A percentile compares a stretch with the other conserved stretches of the same genome.
phyloP scores from a whole-genome alignment of 2,113 vertebrate genomes.

The Oxyruncus cristatus region DNA sequence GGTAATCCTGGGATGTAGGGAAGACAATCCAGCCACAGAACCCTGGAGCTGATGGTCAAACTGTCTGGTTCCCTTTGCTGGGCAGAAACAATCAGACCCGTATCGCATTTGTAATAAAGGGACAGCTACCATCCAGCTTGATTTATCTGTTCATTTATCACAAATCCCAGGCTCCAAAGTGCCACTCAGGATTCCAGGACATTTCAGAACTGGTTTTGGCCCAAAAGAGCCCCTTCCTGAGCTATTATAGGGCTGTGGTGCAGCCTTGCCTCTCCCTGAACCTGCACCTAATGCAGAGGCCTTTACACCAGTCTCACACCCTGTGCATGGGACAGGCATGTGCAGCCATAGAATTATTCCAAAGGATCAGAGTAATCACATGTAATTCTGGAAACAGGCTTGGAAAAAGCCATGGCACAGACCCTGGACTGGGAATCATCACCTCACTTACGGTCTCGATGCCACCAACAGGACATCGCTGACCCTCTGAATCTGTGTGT shows the following conservation, averaged over 20 bases:
- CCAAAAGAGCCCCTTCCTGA: background rate
- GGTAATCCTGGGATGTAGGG: background rate
- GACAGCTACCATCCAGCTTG: background rate
- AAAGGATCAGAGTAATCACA: background rate
- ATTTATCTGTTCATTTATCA: background rate
- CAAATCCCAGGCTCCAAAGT: background rate
- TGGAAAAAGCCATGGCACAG: background rate
- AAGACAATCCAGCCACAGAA: background rate
- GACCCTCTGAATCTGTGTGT: rapidly evolving
- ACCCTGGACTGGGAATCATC: background rate
- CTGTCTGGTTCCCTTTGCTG: background rate
- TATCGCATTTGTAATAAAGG: background rate
- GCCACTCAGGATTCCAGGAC: background rate
- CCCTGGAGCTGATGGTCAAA: background rate
- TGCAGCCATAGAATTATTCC: background rate
- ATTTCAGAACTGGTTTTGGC: background rate
- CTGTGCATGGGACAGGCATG: background rate
- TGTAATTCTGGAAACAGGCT: background rate
- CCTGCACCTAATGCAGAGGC: too few relatives aligned
- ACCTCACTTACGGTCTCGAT: background rate
- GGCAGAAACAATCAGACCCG: background rate
- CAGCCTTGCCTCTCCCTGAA: background rate
- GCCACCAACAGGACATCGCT: background rate
- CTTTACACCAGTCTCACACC: background rate
- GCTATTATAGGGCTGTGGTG: background rate